Base-by-base conservation (phyloP, 1,140 invertebrate species). In the Leptinotarsa defecta region DNA sequence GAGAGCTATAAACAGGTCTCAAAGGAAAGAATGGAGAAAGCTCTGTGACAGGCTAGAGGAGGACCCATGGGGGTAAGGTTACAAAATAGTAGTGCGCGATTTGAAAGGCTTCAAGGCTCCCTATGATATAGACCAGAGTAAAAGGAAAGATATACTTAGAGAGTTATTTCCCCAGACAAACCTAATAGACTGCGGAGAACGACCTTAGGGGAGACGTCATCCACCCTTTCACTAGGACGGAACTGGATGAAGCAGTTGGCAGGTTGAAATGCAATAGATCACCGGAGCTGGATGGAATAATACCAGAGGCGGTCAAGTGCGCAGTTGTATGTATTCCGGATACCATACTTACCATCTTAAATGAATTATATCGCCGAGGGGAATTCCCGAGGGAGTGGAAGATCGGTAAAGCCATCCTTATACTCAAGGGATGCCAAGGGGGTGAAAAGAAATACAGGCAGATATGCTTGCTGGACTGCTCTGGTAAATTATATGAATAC, bases 61-160 rank as follows among this genome's bases (percentile, higher is more conserved):
- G 13, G 70, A 75, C n/a, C 13, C 73, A 3, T 75, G 74, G 74
- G 74, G 74, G 19, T 6, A 62, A 13, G 74, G 48, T 3, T 74
- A 75, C 48, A 75, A 74, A 20, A 74, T 75, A 43, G 74, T 74
- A 11, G 62, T 43, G n/a, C 17, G 68, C 13, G 27, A 49, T 4
- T 1, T 69, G 1, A 69, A 69, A 34, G 68, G 34, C 13, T 69
- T 27, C 34, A 65, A 19, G 19, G 68, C 68, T 13, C 48, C 68
- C 11, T 43, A 49, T 11, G 68, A 48, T 17, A 43, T 69, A 19
- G 68, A 49, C 13, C 17, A 13, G 13, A 24, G 34, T 17, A 22
- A 19, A 5, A 48, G 3, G 13, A n/a, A 43, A 43, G 13, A 19
- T 5, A 13, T 69, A 24, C 27, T 69, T 13, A 69, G 48, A 13